Percentiles rank a stretch among this genome's conserved stretches.
Conservation (phyloP, 1,140 invertebrate species). For the Zaprionus ghesquierei region DNA sequence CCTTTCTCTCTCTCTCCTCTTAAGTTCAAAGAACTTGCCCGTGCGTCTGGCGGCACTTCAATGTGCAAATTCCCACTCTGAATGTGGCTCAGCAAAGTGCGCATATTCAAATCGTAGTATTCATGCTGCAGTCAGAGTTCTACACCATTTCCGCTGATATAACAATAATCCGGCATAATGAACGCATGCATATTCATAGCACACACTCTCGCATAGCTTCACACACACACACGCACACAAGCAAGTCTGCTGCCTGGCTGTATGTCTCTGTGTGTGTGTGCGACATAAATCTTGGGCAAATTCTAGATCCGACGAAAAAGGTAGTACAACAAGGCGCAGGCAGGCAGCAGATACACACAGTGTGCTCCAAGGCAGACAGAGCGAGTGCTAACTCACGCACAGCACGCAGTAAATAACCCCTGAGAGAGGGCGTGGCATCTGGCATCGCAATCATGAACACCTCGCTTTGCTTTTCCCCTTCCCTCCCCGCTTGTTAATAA, state of each 20-base stretch:
- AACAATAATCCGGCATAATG: slow-evolving; percentile 68
- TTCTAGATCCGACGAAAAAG: slow-evolving; percentile 60
- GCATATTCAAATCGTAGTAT: slow-evolving; percentile 66
- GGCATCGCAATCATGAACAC: slow-evolving; percentile 62
- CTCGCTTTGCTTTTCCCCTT: slow-evolving; percentile 17
- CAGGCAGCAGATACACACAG: background rate
- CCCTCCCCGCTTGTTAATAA: slow-evolving; percentile 20
- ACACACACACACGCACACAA: slow-evolving; percentile 2
- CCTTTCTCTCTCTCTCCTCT: background rate
- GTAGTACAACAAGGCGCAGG: slow-evolving; percentile 6
- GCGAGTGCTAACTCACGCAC: slow-evolving; percentile 64
- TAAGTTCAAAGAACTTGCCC: background rate
- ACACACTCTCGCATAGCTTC: slow-evolving; percentile 25
- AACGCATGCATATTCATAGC: slow-evolving; percentile 78
- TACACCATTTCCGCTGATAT: slow-evolving; percentile 68
- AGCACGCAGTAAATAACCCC: slow-evolving; percentile 57
- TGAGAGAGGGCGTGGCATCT: slow-evolving; percentile 30
- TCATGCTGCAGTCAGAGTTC: slow-evolving; percentile 58
- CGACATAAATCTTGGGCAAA: slow-evolving; percentile 76
- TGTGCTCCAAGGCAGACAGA: background rate
- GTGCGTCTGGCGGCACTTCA: background rate
- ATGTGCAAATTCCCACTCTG: background rate
- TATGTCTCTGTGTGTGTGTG: slow-evolving; percentile 47
- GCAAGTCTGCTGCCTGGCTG: slow-evolving; percentile 23
- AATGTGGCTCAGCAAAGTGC: slow-evolving; percentile 38